Percentiles rank a stretch among this genome's conserved stretches.
These are phyloP conservation scores for Drosophila pectinifera DNA, from an alignment of 1,140 invertebrate species.

Conservation along the genomic window DNA sequence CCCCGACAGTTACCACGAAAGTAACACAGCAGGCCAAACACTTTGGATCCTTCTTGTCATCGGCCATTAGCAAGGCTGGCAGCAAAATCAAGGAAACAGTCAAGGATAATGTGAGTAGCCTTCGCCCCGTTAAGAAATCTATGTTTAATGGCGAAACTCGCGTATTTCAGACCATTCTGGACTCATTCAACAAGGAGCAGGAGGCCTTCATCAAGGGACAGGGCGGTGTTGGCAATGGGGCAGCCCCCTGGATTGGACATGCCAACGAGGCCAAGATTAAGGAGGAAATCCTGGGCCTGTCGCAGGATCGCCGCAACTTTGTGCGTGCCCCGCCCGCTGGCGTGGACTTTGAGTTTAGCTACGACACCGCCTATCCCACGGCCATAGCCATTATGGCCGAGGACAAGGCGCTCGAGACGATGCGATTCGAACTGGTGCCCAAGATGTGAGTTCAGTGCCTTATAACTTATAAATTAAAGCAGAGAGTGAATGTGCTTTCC, in stretches of 20 bases:
- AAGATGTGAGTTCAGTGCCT: constrained; percentile 91
- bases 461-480: no score
- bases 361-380: constrained; percentile 94
- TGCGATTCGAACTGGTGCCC: constrained; percentile 99
- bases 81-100: constrained; percentile 98
- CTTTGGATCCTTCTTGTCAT: constrained; percentile 96
- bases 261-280: constrained; percentile 95
- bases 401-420: constrained; percentile 97
- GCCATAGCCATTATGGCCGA: constrained; percentile 97
- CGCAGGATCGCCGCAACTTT: constrained; percentile 98
- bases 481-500: no score
- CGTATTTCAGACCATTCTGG: constrained; percentile 93
- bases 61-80: constrained; percentile 95
- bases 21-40: constrained; percentile 95
- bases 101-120: constrained; percentile 95
- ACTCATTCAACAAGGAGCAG: constrained; percentile 98
- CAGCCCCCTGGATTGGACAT: constrained; percentile 96
- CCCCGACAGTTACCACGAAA: constrained; percentile 92
- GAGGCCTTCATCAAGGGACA: constrained; percentile 96
- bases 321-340: constrained; percentile 97
- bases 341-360: constrained; percentile 98
- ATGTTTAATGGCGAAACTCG: background rate
- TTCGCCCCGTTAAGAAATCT: accelerated
- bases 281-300: constrained; percentile 96
- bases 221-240: constrained; percentile 90